Base-by-base conservation (phyloP, 2,113 vertebrate genomes). In the Balaeniceps rex region DNA sequence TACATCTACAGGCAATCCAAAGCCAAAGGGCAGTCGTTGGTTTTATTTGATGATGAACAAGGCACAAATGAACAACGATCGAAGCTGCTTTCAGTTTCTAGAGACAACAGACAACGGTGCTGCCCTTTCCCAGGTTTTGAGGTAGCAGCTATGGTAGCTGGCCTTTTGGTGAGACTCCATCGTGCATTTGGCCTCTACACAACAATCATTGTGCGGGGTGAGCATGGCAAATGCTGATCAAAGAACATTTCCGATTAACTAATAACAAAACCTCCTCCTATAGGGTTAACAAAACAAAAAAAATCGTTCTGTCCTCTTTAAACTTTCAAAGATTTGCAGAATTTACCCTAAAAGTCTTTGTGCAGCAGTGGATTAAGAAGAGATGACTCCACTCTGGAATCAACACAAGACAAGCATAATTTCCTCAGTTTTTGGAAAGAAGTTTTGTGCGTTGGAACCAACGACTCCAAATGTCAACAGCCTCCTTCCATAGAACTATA, bases 111-210 rank as follows among this genome's bases (percentile, higher is more conserved):
- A 29, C 44, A 70, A 21, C 21, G 0, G 0, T 14, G 46, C 58
- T n/a, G 81, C 36, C 49, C 15, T 19, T 44, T 4, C 34, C 22
- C 40, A 6, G 6, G 16, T 42, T 44, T 9, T 19, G 63, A 31
- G 42, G 25, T 0, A n/a, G 36, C 63, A 80, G 24, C 60, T 54
- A 23, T 0, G 2, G n/a, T 3, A 64, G 12, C 29, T 4, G 33
- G 40, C 33, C 28, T 58, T 19, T 47, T 2, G 25, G 29, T 22
- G 51, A 60, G 76, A 24, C 57, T 36, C 70, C 46, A 13, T 21
- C 34, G 5, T 1, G 12, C 31, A 11, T 40, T 28, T 42, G 38
- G 44, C 44, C 77, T 14, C 87, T 42, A 33, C 26, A 29, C 46
- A 42, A 29, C 7, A 10, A 61, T 24, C 40, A 6, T 6, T 8